These are phyloP conservation scores for Heterotis niloticus DNA, from an alignment of 2,113 vertebrate species.

Conservation along the genomic window DNA sequence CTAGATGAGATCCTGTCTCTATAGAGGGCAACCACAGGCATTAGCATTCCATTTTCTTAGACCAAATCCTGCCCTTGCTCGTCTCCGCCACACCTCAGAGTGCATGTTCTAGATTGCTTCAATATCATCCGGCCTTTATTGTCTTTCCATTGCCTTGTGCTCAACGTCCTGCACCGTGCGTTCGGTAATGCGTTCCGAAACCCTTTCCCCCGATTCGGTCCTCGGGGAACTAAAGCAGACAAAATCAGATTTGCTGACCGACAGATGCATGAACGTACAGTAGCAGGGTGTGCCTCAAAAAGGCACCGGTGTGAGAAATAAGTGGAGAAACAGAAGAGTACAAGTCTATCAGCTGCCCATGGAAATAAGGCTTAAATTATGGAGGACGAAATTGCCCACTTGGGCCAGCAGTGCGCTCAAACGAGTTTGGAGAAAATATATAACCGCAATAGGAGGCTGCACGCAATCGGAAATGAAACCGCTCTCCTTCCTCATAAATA, in stretches of 20 bases:
- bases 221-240: not conserved
- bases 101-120: not conserved
- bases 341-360: conserved; percentile 13
- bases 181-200: not conserved
- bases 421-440: not conserved
- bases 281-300: not conserved
- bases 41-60: not conserved
- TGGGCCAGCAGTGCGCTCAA: conserved; percentile 23
- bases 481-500: conserved; percentile 49
- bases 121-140: not conserved
- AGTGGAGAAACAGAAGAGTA: not conserved
- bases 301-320: conserved; percentile 1
- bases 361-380: conserved; percentile 30
- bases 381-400: conserved; percentile 29
- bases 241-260: not conserved
- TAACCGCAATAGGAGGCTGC: conserved; percentile 46
- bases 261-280: not conserved
- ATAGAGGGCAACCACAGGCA: not conserved
- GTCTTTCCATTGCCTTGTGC: not conserved
- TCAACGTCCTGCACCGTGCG: not conserved
- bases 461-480: conserved; percentile 49
- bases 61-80: not conserved
- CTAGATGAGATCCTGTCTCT: not conserved
- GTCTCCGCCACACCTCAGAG: not conserved
- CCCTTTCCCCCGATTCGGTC: not conserved